These are phyloP conservation scores for Eurytoma californica DNA, from an alignment of 2,888 invertebrate genomes.

Conservation along the genomic window DNA sequence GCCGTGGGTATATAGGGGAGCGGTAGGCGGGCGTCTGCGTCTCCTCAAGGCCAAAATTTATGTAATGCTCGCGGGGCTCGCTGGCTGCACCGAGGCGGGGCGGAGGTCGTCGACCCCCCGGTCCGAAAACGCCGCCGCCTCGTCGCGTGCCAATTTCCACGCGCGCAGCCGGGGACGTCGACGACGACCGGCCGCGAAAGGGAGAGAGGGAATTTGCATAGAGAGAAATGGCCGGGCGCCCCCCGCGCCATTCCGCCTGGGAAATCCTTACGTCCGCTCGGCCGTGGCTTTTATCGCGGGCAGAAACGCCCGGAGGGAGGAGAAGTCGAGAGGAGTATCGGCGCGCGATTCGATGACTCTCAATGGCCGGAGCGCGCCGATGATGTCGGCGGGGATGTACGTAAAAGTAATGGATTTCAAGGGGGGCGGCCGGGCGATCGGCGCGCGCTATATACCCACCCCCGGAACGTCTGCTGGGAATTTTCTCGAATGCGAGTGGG, in stretches of 20 bases:
- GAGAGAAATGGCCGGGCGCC: slow-evolving; percentile 46
- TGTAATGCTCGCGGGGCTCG: slow-evolving; percentile 29
- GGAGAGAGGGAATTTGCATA: slow-evolving; percentile 38
- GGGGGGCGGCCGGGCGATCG: background rate
- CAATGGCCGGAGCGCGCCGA: background rate
- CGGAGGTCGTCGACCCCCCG: background rate
- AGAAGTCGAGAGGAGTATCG: no score
- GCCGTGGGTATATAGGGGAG: background rate
- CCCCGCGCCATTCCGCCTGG: slow-evolving; percentile 2
- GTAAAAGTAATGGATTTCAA: background rate
- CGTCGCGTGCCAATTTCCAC: slow-evolving; percentile 51
- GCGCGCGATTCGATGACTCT: slow-evolving; percentile 40
- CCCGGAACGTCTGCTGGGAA: no score
- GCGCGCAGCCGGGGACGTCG: slow-evolving; percentile 13
- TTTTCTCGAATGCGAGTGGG: no score
- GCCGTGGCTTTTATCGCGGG: background rate
- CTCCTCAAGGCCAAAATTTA: slow-evolving; percentile 53
- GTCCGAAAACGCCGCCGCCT: slow-evolving; percentile 11
- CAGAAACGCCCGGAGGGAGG: background rate
- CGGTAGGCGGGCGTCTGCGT: background rate
- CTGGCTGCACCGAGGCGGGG: background rate
- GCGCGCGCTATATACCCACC: no score
- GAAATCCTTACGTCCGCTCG: slow-evolving; percentile 15
- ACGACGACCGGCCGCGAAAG: background rate
- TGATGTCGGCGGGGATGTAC: background rate